phyloP scores from a whole-genome alignment of 2,797 vertebrate species.

The Ataeniobius toweri region DNA sequence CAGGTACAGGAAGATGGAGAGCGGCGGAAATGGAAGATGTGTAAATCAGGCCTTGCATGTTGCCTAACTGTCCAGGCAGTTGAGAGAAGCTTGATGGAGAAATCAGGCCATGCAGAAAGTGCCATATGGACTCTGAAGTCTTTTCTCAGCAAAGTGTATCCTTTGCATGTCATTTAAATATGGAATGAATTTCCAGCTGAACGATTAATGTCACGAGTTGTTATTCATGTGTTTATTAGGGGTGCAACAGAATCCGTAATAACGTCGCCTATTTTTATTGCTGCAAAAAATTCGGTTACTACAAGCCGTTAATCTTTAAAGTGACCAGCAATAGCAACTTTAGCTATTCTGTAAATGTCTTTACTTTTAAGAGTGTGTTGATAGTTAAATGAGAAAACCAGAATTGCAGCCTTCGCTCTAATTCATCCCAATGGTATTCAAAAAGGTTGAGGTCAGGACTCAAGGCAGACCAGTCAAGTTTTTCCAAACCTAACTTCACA shows the following conservation, averaged over 20 bases:
- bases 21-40: constrained; percentile 44
- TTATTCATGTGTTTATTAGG: constrained; percentile 1
- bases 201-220: not conserved
- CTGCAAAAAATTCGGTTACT: too few species aligned
- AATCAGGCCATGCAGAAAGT: constrained; percentile 62
- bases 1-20: constrained; percentile 60
- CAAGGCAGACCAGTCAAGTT: too few species aligned
- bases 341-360: too few species aligned
- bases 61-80: constrained; percentile 51
- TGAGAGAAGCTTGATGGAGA: constrained; percentile 65
- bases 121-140: constrained; percentile 46
- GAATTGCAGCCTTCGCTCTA: too few species aligned
- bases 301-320: too few species aligned
- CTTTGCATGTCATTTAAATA: constrained; percentile 36
- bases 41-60: constrained; percentile 59
- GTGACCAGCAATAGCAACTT: too few species aligned
- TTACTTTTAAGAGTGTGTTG: too few species aligned
- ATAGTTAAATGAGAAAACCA: too few species aligned
- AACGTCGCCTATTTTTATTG: too few species aligned
- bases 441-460: too few species aligned
- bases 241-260: not conserved
- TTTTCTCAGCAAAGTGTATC: constrained; percentile 49
- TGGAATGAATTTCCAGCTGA: constrained; percentile 1
- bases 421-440: too few species aligned
- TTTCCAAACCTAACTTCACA: too few species aligned